Evolutionary conservation across 2,888 invertebrate species (phyloP), one percentile per base, ranked within the genome.

Genomic region (Drosophila percnosoma): DNA sequence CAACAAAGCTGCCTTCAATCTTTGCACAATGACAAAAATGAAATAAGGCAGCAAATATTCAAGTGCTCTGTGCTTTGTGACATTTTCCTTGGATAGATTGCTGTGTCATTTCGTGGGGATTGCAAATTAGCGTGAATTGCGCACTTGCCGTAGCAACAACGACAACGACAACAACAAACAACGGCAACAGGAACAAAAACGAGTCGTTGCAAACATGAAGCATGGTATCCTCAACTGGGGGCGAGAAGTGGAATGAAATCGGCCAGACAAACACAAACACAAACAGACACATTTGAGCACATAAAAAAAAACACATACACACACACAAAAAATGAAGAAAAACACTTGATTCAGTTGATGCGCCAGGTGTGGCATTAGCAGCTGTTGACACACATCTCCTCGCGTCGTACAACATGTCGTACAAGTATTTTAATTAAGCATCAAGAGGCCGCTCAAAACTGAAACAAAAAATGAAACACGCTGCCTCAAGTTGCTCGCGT

Each of bases 371-470:
- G 80, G 74, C 75, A 81, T 82, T 78, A 86, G 83, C 81, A 81
- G 81, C 89, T 89, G 89, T 87, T 87, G 87, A 87, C 87, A 87
- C 68, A 87, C 75, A 83, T 82, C 75, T 70, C 71, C 67, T 66
- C 59, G 42, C 42, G 54, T 38, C 48, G 89, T 80, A 84, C 85
- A 79, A 75, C 90, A 86, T 87, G 89, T 86, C 87, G 89, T 83
- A 83, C 90, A 83, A 87, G 87, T 87, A 90, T 87, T 87, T 87
- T 87, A 90, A 87, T 87, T 87, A 87, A 87, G 90, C 90, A 81
- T 86, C 87, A 87, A 87, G 83, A 71, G 82, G 69, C 73, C 80
- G 75, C 68, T 45, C 45, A 45, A 45, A 45, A 21, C 36, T 15
- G 36, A 15, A 36, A 31, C 4, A 18, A 73, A 73, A 84, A 82